Base-by-base conservation (phyloP, 2,888 invertebrate genomes). In the Nemapogon koenigi region DNA sequence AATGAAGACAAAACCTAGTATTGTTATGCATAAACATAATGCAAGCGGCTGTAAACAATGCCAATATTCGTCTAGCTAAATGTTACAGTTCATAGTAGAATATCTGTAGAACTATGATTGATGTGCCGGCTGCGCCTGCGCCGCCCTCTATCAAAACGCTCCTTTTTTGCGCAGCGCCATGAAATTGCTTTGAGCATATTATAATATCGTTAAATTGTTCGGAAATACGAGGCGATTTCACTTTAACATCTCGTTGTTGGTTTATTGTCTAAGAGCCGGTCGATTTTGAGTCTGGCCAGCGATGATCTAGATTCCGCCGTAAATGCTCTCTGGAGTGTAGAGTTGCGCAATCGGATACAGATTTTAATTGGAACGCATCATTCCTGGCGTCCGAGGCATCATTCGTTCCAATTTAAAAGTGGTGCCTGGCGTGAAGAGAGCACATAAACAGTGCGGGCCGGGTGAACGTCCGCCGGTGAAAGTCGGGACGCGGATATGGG, bases 291-390 rank as follows among this genome's bases (percentile, higher is more conserved):
- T n/a, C n/a, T n/a, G n/a, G n/a, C n/a, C n/a, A n/a, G n/a, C n/a
- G n/a, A n/a, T n/a, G n/a, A n/a, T n/a, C n/a, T n/a, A n/a, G n/a
- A n/a, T n/a, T n/a, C n/a, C n/a, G n/a, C n/a, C n/a, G n/a, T n/a
- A n/a, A n/a, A n/a, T n/a, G n/a, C n/a, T n/a, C n/a, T 19, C 19
- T 4, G 10, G 33, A 33, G 19, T n/a, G 32, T n/a, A n/a, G 32
- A 30, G 30, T 14, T 6, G 30, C 15, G 15, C 30, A 16, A 7
- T 31, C 31, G 16, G 18, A 33, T 33, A 33, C 33, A 68, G 70
- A 56, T 62, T 70, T 71, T 72, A 73, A 76, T 76, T 73, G 75
- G 70, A 75, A 67, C 72, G 68, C 61, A 72, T n/a, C n/a, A n/a
- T 67, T 65, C 72, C 70, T 51, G 53, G 51, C 57, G 61, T 53